phyloP scores from a whole-genome alignment of 2,113 vertebrate genomes.

The Gasterosteus nipponicus region DNA sequence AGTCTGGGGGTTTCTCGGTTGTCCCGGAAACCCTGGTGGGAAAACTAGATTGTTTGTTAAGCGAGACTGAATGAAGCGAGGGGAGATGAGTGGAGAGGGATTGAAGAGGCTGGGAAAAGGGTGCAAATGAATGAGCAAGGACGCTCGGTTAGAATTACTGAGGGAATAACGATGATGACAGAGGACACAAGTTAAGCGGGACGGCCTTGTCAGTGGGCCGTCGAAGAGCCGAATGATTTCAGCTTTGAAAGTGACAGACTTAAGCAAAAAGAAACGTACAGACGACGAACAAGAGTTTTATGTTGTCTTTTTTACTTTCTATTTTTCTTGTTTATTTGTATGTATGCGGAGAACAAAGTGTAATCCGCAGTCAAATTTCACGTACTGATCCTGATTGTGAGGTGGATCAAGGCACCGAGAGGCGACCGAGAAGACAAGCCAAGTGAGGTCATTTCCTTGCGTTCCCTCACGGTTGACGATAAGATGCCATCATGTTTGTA shows the following conservation, averaged over 20 bases:
- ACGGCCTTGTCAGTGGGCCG: constrained; percentile 21
- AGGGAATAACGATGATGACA: constrained; percentile 28
- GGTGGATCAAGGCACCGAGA: constrained; percentile 30
- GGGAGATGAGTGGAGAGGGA: constrained; percentile 46
- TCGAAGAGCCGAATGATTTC: constrained; percentile 6
- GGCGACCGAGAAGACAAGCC: constrained; percentile 3
- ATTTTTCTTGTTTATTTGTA: too few species aligned
- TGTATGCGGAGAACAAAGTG: too few species aligned
- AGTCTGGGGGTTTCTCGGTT: constrained; percentile 43
- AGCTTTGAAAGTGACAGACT: constrained; percentile 12
- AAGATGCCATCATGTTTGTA: constrained; percentile 55
- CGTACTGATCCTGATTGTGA: too few species aligned
- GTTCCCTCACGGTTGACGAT: constrained; percentile 45
- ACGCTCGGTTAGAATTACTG: constrained; percentile 38
- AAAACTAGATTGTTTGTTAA: constrained; percentile 69
- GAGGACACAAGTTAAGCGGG: constrained; percentile 19
- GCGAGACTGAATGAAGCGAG: constrained; percentile 50
- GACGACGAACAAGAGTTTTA: constrained; percentile 17
- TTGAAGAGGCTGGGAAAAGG: constrained; percentile 41
- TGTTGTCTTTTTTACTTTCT: too few species aligned
- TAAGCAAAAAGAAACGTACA: constrained; percentile 17
- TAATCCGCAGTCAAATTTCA: too few species aligned
- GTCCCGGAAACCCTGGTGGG: constrained; percentile 70
- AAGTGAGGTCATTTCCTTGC: constrained; percentile 10
- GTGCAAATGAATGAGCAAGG: constrained; percentile 32